Base-by-base conservation (phyloP, 2,113 vertebrate species). In the Ailurus styani region DNA sequence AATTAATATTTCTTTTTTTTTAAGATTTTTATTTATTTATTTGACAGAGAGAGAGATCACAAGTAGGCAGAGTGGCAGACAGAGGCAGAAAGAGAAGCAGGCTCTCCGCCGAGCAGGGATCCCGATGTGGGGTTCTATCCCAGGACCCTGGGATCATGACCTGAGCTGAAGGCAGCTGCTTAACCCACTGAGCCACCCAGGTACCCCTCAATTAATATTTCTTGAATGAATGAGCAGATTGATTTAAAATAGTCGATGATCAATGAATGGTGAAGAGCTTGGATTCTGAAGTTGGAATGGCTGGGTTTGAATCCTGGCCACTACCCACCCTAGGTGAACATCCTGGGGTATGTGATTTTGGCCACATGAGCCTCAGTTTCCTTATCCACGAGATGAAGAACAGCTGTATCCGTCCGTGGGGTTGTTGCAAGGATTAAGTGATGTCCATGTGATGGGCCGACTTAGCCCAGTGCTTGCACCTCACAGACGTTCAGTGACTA, bases 361-460 rank as follows among this genome's bases (percentile, higher is more conserved):
- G 13, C 20, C 40, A 9, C 0, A 7, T 0, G 21, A 12, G 47
- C 40, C 37, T 87, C 72, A 5, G 6, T 55, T n/a, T 68, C 52
- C 64, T 85, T n/a, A 10, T 42, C 23, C 57, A n/a, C 4, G 23
- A 12, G 34, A 27, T 20, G n/a, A 5, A 47, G 34, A 29, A 17
- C 9, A 12, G 27, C 1, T 14, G 1, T 25, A 1, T 6, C 15
- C 17, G 3, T 54, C 50, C 18, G 7, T 2, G 45, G 6, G 7
- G 6, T 29, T 29, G 54, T 10, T 18, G 1, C 50, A 20, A 37
- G 42, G 23, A 34, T 20, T 3, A 14, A 25, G 66, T 23, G 27
- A 37, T 6, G 20, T n/a, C 50, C 50, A 17, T 3, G 2, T 18
- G 0, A 27, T 1, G 0, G 0, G 8, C 81, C 52, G 7, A 5